Percentiles rank a stretch among this genome's conserved stretches.
Evolutionary conservation across 1,140 invertebrate species (phyloP).

Genomic region (Wasmannia auropunctata): DNA sequence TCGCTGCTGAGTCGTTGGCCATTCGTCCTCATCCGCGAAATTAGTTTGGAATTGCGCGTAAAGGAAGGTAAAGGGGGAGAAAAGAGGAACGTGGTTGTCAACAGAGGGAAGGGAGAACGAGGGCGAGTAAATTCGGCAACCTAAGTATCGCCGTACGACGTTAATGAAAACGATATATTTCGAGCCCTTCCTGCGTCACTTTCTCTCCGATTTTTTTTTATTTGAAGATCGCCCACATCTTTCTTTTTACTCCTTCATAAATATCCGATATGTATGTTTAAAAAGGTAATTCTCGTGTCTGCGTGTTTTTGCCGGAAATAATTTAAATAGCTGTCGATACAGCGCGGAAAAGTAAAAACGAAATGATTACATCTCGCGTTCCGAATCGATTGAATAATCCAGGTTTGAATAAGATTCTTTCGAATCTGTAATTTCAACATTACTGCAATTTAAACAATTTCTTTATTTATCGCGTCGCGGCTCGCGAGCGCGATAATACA

Average conservation of each 20-base stretch:
- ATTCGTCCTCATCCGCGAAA: slow-evolving; percentile 63
- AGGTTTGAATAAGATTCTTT: background rate
- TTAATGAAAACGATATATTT: slow-evolving; percentile 54
- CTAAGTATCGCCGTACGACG: background rate
- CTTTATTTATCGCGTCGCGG: slow-evolving; percentile 21
- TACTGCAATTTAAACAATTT: background rate
- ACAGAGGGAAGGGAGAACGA: too few species aligned
- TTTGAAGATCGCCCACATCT: background rate
- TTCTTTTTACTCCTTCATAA: background rate
- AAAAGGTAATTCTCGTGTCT: background rate
- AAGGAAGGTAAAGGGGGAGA: background rate
- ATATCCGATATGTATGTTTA: background rate
- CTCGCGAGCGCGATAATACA: slow-evolving; percentile 1
- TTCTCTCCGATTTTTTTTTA: background rate
- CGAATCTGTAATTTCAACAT: background rate
- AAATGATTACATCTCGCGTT: background rate
- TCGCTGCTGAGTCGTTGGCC: slow-evolving; percentile 31
- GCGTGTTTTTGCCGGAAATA: background rate
- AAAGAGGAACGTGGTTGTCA: background rate
- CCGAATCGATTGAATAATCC: too few species aligned
- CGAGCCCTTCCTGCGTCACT: background rate
- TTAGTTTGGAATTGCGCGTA: slow-evolving; percentile 61
- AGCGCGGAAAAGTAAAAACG: background rate
- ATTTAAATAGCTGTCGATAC: background rate
- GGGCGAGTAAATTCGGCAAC: background rate